Base-by-base conservation (phyloP, 2,888 invertebrate genomes). In the Eueremaeus valkanovi region DNA sequence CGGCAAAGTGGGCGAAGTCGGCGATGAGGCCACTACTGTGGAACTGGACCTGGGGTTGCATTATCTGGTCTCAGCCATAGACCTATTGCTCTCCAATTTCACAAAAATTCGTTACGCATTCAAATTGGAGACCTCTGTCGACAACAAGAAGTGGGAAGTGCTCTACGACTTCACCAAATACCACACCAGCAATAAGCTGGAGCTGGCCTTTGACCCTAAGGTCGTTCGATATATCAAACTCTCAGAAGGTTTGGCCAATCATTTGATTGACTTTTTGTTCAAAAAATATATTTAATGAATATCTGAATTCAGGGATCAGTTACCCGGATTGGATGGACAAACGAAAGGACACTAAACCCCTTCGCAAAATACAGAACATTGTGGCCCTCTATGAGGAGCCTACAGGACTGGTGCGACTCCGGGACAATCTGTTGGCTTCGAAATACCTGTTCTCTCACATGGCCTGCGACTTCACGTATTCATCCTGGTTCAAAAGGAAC, bases 101-200 rank as follows among this genome's bases (percentile, higher is more conserved):
- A 21, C 36, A 40, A 68, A 68, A 68, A 40, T 24, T 2, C 36
- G 68, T 1, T 68, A 21, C 21, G 36, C 68, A 8, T 68, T 68
- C 42, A 68, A 68, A 42, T 5, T 68, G 21, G 68, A 68, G 68
- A 40, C 68, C 0, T 40, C 40, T 40, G 40, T 68, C 1, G 68
- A 68, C 16, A 18, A 33, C 42, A 36, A 3, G 1, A 8, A 40
- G 9, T 68, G 68, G 68, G 8, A 68, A 1, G 0, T 21, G 9
- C 16, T 68, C 16, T 68, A 68, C 24, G 68, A 68, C 42, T 68
- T 68, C 40, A 68, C 68, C 16, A 6, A 40, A 68, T 68, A 68
- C 24, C 68, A 68, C 40, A 68, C 68, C n/a, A 68, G 68, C 24
- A 68, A 68, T 68, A 68, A 42, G 40, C 40, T 68, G 13, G 68